A percentile compares a stretch with the other conserved stretches of the same genome.
These are phyloP conservation scores for Meleagris gallopavo DNA, from an alignment of 2,113 vertebrate genomes.

Conservation along the genomic window DNA sequence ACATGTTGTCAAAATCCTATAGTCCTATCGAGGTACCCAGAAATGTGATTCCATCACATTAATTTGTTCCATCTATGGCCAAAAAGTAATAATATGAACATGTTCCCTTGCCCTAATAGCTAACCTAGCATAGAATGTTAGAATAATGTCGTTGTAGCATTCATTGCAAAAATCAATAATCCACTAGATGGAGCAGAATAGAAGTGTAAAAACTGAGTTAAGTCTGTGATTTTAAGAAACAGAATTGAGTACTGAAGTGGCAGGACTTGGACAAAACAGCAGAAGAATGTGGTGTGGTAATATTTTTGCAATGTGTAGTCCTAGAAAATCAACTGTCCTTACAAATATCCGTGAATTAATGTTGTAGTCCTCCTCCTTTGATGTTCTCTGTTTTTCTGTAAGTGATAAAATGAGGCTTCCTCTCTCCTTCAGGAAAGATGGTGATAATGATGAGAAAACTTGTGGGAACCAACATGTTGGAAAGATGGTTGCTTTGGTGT, in stretches of 20 bases:
- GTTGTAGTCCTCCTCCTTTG: not conserved
- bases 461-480: not conserved
- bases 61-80: conserved; percentile 50
- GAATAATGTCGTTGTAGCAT: conserved; percentile 17
- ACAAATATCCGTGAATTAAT: not conserved
- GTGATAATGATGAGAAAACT: not conserved
- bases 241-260: conserved; percentile 14
- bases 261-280: not conserved
- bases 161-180: conserved; percentile 62
- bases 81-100: conserved; percentile 53
- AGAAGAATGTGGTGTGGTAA: not conserved
- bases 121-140: conserved; percentile 9
- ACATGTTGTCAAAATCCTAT: conserved; percentile 31
- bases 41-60: conserved; percentile 48
- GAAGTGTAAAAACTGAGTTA: conserved; percentile 56
- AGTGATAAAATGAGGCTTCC: not conserved
- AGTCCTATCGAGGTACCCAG: conserved; percentile 34
- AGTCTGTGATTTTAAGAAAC: conserved; percentile 9
- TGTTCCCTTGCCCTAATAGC: conserved; percentile 27
- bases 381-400: not conserved
- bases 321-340: not conserved
- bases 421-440: not conserved
- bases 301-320: not conserved
- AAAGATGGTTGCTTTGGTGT: not conserved
- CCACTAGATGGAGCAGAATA: conserved; percentile 77